These are phyloP conservation scores for Apamea sordens DNA, from an alignment of 2,888 invertebrate genomes.

Conservation along the genomic window DNA sequence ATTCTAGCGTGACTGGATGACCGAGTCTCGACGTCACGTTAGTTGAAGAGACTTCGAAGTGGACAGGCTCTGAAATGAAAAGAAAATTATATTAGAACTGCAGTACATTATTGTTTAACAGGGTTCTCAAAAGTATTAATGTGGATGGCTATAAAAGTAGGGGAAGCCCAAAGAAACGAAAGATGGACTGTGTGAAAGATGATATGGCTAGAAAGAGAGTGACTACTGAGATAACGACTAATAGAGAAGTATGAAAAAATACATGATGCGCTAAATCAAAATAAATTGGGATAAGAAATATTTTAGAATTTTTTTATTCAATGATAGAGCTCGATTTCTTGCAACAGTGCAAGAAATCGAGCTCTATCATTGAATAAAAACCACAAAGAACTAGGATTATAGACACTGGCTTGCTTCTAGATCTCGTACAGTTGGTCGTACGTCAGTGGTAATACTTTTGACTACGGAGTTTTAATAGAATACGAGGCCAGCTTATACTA, in stretches of 20 bases:
- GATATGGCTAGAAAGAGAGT: neutral
- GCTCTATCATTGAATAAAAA: no score
- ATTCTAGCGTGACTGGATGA: constrained; percentile 93
- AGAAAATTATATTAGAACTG: neutral
- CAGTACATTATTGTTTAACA: neutral
- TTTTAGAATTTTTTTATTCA: no score
- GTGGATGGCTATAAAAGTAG: neutral
- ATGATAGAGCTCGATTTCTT: neutral
- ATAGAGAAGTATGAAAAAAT: neutral
- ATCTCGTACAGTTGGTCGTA: neutral
- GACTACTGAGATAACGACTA: neutral
- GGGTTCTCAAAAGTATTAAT: neutral
- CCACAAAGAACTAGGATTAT: no score
- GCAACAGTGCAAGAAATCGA: neutral
- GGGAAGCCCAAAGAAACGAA: neutral
- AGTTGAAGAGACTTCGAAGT: constrained; percentile 92
- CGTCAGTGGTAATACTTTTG: neutral
- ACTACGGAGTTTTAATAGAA: neutral
- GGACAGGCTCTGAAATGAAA: constrained; percentile 92
- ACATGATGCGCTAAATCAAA: neutral
- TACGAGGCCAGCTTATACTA: neutral
- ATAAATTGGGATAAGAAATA: neutral
- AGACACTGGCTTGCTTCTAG: neutral
- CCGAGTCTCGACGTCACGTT: constrained; percentile 95
- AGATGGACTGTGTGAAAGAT: neutral